Conservation (phyloP, 2,113 vertebrate genomes). For the Laticauda colubrina region DNA sequence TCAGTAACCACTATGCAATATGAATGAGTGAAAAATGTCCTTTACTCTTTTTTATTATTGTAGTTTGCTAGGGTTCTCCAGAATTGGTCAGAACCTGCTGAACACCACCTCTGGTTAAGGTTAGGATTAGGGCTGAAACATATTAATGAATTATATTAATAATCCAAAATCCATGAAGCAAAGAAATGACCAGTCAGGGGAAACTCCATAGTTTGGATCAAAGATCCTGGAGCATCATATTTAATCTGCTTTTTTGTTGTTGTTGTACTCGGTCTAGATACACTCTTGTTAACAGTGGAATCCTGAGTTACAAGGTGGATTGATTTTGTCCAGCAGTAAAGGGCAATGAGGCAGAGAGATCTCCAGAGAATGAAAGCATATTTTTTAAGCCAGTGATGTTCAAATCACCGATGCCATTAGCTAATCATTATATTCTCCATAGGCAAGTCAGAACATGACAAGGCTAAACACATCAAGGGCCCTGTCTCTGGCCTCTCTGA, state of each 20-base stretch:
- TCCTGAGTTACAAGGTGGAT: not conserved
- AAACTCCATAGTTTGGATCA: not conserved
- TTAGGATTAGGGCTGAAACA: not conserved
- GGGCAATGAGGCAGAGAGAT: not conserved
- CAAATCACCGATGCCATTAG: not conserved
- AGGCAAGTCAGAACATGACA: slow-evolving; percentile 44
- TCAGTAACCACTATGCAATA: not conserved
- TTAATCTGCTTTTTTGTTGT: too few relatives aligned
- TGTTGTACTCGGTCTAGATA: not conserved
- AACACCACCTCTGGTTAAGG: not conserved
- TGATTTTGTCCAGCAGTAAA: not conserved
- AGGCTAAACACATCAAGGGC: slow-evolving; percentile 34
- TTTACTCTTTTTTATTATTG: not conserved
- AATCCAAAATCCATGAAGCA: not conserved
- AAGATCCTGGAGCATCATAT: not conserved
- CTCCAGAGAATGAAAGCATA: not conserved
- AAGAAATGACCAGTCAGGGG: not conserved
- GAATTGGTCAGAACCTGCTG: too few relatives aligned
- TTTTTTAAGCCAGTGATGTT: not conserved
- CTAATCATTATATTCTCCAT: slow-evolving; percentile 36
- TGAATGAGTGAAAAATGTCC: not conserved
- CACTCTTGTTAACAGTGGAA: not conserved
- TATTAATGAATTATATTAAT: not conserved
- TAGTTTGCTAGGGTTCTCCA: too few relatives aligned
- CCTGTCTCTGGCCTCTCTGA: slow-evolving; percentile 6